phyloP scores from a whole-genome alignment of 2,797 vertebrate genomes.

The Garrulus glandarius region DNA sequence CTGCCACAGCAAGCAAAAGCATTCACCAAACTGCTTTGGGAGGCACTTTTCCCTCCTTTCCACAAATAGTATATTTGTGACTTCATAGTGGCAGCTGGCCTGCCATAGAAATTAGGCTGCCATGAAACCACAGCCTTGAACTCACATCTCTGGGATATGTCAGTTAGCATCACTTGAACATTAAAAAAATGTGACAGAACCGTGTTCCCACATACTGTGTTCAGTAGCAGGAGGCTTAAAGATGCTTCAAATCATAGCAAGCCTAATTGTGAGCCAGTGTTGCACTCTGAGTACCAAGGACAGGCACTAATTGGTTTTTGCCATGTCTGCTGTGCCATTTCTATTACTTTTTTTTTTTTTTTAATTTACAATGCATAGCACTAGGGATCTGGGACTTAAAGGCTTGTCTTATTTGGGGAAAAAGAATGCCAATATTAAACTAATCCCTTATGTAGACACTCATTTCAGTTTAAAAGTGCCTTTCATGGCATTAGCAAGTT shows the following conservation, averaged over 20 bases:
- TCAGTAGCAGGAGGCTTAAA: background rate
- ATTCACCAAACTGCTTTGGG: background rate
- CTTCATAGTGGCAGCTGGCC: background rate
- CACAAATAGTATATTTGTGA: background rate
- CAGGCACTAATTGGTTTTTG: background rate
- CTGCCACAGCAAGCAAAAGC: background rate
- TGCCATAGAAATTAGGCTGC: background rate
- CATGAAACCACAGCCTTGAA: background rate
- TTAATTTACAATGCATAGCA: background rate
- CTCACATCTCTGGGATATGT: background rate
- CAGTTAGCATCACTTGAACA: background rate
- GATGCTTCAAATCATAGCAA: slow-evolving; percentile 17
- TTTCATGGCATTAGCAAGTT: slow-evolving; percentile 47
- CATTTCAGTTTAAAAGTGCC: slow-evolving; percentile 37
- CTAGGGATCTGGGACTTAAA: background rate
- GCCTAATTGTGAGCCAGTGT: background rate
- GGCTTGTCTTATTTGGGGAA: background rate
- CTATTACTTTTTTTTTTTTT: background rate
- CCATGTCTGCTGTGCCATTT: background rate
- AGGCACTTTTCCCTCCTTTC: background rate
- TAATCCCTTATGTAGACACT: background rate
- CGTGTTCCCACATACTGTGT: background rate
- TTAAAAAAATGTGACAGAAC: background rate
- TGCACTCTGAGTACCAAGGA: background rate
- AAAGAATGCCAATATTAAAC: slow-evolving; percentile 30